Base-by-base conservation (phyloP, 2,113 vertebrate species). In the Lophura nycthemera region DNA sequence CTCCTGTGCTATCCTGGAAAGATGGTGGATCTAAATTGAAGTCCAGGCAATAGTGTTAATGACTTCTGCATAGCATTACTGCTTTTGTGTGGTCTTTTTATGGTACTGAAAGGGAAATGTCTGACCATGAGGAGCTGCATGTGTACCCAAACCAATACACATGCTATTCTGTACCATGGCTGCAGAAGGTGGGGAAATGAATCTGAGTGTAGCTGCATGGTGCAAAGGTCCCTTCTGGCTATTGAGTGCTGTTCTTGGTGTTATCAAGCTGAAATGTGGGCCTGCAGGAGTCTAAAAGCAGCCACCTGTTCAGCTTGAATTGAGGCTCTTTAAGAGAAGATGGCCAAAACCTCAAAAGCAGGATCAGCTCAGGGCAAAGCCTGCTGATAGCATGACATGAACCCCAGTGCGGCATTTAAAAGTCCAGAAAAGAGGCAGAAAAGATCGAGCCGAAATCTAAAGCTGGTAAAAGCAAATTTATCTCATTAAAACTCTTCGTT, bases 381-480 rank as follows among this genome's bases (percentile, higher is more conserved):
- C 56, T 45, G 22, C 42, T 13, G 14, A 21, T 25, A 52, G 13
- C 30, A 73, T 38, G 76, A 19, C 22, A 6, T 15, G 50, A 10
- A 2, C 22, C 36, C 56, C n/a, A 63, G 50, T 12, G 27, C 13
- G 40, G 72, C 52, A 32, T 29, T 78, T n/a, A 40, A 71, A 81
- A 74, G 27, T 47, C 59, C n/a, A 16, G 48, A 25, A 52, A 36
- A 72, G 38, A 74, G 57, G 34, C 43, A 79, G 52, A 45, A 34
- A 50, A 63, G 87, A 81, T 72, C 8, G 34, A 40, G 59, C 52
- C 73, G 74, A 64, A 66, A 66, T 60, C 40, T 73, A n/a, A 65
- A 71, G 36, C 36, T 60, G 78, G 25, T 69, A 61, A 86, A 94
- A 86, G 69, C 79, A 88, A 88, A 95, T 92, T 65, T 60, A 77